Conservation (phyloP, 92 coral and sea anemone species). For the Umimayanthus kanabou region DNA sequence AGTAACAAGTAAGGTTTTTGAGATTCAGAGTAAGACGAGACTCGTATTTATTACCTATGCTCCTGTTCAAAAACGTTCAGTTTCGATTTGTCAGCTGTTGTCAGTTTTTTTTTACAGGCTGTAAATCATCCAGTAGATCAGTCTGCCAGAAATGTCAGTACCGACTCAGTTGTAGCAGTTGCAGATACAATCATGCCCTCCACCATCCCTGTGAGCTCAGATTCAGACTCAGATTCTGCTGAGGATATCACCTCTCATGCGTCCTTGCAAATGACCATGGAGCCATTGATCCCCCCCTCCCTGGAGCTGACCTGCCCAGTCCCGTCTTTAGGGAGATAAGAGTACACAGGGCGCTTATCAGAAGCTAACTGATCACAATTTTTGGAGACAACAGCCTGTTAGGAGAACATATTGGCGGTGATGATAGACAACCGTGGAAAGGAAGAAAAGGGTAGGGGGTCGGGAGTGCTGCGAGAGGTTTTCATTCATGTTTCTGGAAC, state of each 20-base stretch:
- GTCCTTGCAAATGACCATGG: not conserved
- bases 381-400: not conserved
- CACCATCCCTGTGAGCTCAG: not conserved
- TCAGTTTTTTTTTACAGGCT: not conserved
- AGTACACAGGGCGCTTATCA: not conserved
- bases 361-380: not conserved
- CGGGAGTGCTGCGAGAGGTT: conserved; percentile 62
- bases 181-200: conserved; percentile 4
- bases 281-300: conserved; percentile 11
- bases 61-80: not conserved
- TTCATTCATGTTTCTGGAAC: conserved; percentile 63
- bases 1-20: not conserved
- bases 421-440: not conserved
- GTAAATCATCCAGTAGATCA: not conserved
- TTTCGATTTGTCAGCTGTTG: not conserved
- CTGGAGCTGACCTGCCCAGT: not conserved
- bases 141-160: not conserved
- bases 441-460: conserved; percentile 52
- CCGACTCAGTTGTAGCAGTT: not conserved
- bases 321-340: not conserved
- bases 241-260: not conserved
- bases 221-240: conserved; percentile 7
- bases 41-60: not conserved
- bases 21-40: not conserved
- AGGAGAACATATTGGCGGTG: too few relatives aligned